Percentiles rank a stretch among this genome's conserved stretches.
Evolutionary conservation across 2,113 vertebrate genomes (phyloP).

Genomic region (Peromyscus maniculatus): DNA sequence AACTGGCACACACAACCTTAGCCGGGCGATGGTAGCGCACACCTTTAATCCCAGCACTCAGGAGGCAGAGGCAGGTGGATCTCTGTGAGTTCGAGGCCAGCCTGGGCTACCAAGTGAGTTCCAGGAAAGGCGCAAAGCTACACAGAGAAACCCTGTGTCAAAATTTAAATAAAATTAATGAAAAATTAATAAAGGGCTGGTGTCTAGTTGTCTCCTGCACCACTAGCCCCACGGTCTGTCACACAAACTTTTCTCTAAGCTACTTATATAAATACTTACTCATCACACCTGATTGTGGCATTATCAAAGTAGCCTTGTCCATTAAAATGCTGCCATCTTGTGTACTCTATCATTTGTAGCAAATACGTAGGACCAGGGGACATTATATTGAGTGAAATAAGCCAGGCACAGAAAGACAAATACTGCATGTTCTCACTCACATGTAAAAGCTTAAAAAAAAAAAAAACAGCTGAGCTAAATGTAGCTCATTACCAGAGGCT

Average conservation of each 20-base stretch:
- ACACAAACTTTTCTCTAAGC: conserved; percentile 23
- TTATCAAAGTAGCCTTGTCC: not conserved
- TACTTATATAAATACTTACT: not conserved
- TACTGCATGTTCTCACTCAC: not conserved
- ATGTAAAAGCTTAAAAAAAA: not conserved
- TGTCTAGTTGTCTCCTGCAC: not conserved
- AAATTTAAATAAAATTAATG: too few relatives aligned
- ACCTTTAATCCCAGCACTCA: too few relatives aligned
- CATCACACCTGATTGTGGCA: not conserved
- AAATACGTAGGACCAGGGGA: not conserved
- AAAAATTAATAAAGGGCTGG: not conserved
- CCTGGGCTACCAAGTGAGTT: too few relatives aligned
- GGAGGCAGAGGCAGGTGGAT: too few relatives aligned
- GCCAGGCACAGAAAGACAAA: not conserved
- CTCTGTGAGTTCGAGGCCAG: too few relatives aligned
- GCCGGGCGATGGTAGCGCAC: too few relatives aligned
- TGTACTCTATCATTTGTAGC: conserved; percentile 1
- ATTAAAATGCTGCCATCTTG: not conserved
- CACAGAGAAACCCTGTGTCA: too few relatives aligned
- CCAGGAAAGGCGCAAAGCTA: too few relatives aligned
- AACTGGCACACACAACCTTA: too few relatives aligned
- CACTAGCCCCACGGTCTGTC: not conserved
- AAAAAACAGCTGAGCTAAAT: not conserved
- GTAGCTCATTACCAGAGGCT: not conserved
- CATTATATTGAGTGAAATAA: not conserved